Conservation (phyloP, 2,113 vertebrate genomes). For the Maccullochella peelii region DNA sequence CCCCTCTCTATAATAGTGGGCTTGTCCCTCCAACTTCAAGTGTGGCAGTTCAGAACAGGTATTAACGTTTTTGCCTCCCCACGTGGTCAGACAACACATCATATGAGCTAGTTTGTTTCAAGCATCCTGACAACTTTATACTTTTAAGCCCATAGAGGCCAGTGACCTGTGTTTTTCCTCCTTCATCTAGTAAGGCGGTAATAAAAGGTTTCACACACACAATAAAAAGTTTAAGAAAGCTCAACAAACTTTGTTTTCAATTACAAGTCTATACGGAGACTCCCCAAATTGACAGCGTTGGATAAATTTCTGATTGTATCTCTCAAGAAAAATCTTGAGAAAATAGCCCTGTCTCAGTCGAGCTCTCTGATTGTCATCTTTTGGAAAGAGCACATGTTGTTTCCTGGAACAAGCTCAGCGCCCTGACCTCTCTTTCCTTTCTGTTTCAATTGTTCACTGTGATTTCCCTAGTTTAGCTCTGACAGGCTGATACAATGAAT, state of each 20-base stretch:
- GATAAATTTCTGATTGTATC: conserved; percentile 18
- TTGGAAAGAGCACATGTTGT: conserved; percentile 61
- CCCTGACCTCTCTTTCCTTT: conserved; percentile 69
- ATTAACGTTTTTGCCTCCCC: neutral
- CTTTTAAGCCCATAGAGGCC: neutral
- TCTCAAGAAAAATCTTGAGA: conserved; percentile 40
- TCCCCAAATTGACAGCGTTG: neutral
- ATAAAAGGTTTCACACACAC: neutral
- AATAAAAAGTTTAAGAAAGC: neutral
- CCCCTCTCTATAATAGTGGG: too few species aligned
- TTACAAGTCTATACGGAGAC: conserved; percentile 24
- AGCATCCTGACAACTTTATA: neutral
- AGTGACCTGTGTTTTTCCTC: neutral
- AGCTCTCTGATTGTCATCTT: conserved; percentile 61
- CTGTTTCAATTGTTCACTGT: conserved; percentile 66
- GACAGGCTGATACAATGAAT: conserved; percentile 81
- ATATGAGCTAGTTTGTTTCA: neutral
- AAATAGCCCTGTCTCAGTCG: conserved; percentile 33
- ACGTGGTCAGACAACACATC: neutral
- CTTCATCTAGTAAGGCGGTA: neutral
- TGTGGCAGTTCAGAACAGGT: neutral
- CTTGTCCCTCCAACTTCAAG: too few species aligned
- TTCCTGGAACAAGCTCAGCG: conserved; percentile 66
- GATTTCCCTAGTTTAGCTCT: conserved; percentile 78
- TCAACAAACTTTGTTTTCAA: conserved; percentile 26